Percentiles rank a stretch among this genome's conserved stretches.
phyloP scores from a whole-genome alignment of 2,797 vertebrate genomes.

The Leptodactylus fallax region DNA sequence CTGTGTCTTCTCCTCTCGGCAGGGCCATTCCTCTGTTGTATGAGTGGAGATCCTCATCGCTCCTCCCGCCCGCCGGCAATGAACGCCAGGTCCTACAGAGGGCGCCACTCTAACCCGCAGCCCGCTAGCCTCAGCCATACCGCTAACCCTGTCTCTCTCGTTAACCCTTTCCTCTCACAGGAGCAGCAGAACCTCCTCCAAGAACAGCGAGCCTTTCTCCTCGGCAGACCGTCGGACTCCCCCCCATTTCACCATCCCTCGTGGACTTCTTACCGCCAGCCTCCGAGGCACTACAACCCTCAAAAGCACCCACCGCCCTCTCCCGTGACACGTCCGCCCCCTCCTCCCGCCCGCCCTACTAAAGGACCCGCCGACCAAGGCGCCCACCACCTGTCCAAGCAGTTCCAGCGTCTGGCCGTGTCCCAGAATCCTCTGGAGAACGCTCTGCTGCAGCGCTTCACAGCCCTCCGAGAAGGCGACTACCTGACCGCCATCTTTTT shows the following conservation, averaged over 20 bases:
- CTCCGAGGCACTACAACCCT: background rate
- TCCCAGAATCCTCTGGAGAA: slow-evolving; percentile 52
- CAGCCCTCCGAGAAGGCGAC: slow-evolving; percentile 72
- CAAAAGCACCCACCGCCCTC: background rate
- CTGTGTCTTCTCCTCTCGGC: background rate
- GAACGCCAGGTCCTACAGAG: slow-evolving; percentile 78
- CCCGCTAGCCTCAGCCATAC: slow-evolving; percentile 54
- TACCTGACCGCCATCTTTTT: slow-evolving; percentile 76
- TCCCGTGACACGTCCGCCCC: slow-evolving; percentile 17
- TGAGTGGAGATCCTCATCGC: background rate
- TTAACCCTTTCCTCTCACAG: slow-evolving; percentile 50
- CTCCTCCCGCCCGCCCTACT: background rate
- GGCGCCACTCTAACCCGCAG: slow-evolving; percentile 71
- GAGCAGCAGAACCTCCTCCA: slow-evolving; percentile 66
- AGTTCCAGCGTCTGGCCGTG: slow-evolving; percentile 68
- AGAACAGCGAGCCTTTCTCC: slow-evolving; percentile 75
- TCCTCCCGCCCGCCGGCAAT: slow-evolving; percentile 71
- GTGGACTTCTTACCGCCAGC: background rate
- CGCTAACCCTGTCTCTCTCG: slow-evolving; percentile 56
- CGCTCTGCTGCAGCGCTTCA: slow-evolving; percentile 74
- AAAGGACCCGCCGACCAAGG: background rate
- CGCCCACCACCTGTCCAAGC: slow-evolving; percentile 26
- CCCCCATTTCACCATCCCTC: background rate
- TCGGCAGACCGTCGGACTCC: slow-evolving; percentile 71
- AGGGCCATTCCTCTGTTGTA: background rate